A percentile compares a stretch with the other conserved stretches of the same genome.
phyloP scores from a whole-genome alignment of 2,797 vertebrate species.

The Falco novaeseelandiae region DNA sequence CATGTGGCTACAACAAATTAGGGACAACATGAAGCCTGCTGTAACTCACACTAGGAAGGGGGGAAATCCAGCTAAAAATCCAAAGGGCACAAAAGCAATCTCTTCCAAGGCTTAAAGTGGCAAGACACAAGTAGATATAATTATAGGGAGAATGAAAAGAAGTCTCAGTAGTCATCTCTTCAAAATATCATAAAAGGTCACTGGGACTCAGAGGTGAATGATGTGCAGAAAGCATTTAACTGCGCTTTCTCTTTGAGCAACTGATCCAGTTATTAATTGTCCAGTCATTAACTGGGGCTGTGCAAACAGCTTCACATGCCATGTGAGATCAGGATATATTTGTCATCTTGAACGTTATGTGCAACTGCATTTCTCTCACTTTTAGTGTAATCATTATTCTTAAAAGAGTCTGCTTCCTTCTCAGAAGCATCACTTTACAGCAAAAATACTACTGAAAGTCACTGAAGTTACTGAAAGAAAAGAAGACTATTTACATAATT shows the following conservation, averaged over 20 bases:
- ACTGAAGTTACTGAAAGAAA: not conserved
- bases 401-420: not conserved
- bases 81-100: not conserved
- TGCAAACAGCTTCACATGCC: not conserved
- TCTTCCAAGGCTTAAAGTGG: not conserved
- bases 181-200: conserved; percentile 13
- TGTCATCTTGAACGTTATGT: not conserved
- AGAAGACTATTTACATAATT: not conserved
- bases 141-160: not conserved
- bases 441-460: not conserved
- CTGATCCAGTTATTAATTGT: conserved; percentile 7
- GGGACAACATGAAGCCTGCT: not conserved
- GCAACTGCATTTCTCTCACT: not conserved
- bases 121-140: not conserved
- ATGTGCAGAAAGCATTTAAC: not conserved
- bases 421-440: not conserved
- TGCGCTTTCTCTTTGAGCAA: not conserved
- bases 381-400: not conserved
- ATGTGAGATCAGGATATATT: not conserved
- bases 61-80: not conserved
- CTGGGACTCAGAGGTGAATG: not conserved
- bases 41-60: not conserved
- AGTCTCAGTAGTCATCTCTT: not conserved
- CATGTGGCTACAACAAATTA: not conserved
- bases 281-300: not conserved